phyloP scores from a whole-genome alignment of 2,888 invertebrate genomes.

The Idaea aversata region DNA sequence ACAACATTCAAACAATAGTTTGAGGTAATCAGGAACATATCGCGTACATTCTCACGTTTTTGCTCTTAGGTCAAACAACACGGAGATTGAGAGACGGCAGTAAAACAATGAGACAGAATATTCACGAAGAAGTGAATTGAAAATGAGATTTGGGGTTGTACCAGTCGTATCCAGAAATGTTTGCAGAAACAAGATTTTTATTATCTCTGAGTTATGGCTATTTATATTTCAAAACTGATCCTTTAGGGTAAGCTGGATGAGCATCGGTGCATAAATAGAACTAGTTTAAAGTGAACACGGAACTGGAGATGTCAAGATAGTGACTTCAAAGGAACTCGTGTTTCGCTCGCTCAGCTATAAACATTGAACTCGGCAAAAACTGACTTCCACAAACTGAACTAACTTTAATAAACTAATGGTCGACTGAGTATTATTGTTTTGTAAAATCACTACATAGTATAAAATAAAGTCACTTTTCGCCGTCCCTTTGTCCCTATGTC shows the following conservation, averaged over 20 bases:
- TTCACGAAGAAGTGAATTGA: neutral
- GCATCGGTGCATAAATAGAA: conserved; percentile 41
- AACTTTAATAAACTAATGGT: conserved; percentile 20
- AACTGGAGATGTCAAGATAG: conserved; percentile 44
- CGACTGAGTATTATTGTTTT: neutral
- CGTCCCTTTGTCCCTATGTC: too few species aligned
- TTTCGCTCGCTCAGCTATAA: conserved; percentile 21
- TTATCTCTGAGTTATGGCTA: neutral
- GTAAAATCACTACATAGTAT: neutral
- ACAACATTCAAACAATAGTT: neutral
- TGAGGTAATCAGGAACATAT: neutral
- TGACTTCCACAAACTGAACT: conserved; percentile 7
- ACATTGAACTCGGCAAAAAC: conserved; percentile 15
- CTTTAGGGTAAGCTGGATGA: conserved; percentile 24
- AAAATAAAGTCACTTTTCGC: too few species aligned
- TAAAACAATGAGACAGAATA: neutral
- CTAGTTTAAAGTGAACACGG: conserved; percentile 46
- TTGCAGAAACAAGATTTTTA: neutral
- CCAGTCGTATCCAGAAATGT: neutral
- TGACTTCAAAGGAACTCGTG: conserved; percentile 42
- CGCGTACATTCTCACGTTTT: neutral
- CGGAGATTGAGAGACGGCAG: neutral
- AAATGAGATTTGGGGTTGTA: neutral
- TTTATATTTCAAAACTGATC: conserved; percentile 16
- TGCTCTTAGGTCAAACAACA: neutral